Evolutionary conservation across 2,113 vertebrate genomes (phyloP).

Genomic region (Scalopus aquaticus): DNA sequence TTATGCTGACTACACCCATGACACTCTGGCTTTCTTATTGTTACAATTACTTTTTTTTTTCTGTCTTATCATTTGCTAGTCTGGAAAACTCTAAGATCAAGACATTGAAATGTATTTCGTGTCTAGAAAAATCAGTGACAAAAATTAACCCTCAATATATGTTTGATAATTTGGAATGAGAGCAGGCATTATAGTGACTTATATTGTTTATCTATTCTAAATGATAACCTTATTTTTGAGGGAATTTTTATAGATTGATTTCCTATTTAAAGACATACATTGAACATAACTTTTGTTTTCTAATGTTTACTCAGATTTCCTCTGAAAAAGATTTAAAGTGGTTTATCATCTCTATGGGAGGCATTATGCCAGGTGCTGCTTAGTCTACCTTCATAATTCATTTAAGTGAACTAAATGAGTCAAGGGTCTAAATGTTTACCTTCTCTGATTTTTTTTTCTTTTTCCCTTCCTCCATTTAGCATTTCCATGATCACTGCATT

Average conservation of each 20-base stretch:
- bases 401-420: background rate
- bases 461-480: background rate
- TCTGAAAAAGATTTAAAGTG: background rate
- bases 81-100: background rate
- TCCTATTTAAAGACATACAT: background rate
- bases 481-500: background rate
- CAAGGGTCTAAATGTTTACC: background rate
- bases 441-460: background rate
- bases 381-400: background rate
- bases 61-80: background rate
- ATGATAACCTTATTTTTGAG: background rate
- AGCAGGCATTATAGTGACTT: background rate
- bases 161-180: background rate
- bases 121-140: background rate
- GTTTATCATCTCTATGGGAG: background rate
- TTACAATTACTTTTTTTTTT: background rate
- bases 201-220: background rate
- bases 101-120: background rate
- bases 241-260: background rate
- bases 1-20: background rate
- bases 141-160: background rate
- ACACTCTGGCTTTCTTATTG: background rate
- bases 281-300: background rate
- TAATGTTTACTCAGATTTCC: background rate
- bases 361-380: background rate